These are phyloP conservation scores for Dusona sp. DNA, from an alignment of 2,888 invertebrate species.

Conservation along the genomic window DNA sequence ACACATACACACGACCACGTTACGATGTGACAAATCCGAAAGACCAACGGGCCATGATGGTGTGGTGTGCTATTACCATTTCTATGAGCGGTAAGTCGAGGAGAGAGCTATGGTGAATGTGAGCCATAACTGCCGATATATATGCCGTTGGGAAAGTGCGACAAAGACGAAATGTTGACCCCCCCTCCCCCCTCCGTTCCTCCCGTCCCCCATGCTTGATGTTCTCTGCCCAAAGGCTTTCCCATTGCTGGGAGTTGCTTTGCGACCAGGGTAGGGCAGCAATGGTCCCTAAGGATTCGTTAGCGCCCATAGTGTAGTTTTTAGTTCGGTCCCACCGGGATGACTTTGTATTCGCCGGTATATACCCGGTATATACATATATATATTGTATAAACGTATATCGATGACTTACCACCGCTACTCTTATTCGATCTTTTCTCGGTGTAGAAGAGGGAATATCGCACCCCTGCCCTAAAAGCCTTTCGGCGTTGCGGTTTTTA, in stretches of 20 bases:
- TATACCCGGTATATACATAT: background rate
- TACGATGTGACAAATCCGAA: slow-evolving; percentile 74
- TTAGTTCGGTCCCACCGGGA: slow-evolving; percentile 77
- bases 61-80: slow-evolving; percentile 76
- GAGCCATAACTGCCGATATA: slow-evolving; percentile 35
- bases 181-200: slow-evolving; percentile 40
- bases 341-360: slow-evolving; percentile 37
- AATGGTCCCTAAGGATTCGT: slow-evolving; percentile 79
- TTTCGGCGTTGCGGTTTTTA: slow-evolving; percentile 78
- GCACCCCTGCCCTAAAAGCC: slow-evolving; percentile 77
- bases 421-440: slow-evolving; percentile 62
- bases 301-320: slow-evolving; percentile 79
- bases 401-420: slow-evolving; percentile 77
- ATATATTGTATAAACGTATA: slow-evolving; percentile 72
- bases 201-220: slow-evolving; percentile 54
- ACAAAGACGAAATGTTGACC: slow-evolving; percentile 22
- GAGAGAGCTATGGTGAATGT: slow-evolving; percentile 49
- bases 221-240: background rate
- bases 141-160: slow-evolving; percentile 48
- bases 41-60: slow-evolving; percentile 75
- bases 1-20: slow-evolving; percentile 22
- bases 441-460: slow-evolving; percentile 70
- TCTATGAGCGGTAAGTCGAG: slow-evolving; percentile 72
- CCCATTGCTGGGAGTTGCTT: slow-evolving; percentile 32
- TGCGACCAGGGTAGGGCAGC: slow-evolving; percentile 24